A percentile compares a stretch with the other conserved stretches of the same genome.
These are phyloP conservation scores for Nesometra sesokonis DNA, from an alignment of 35 echinoderm and acorn worm genomes.

Conservation along the genomic window DNA sequence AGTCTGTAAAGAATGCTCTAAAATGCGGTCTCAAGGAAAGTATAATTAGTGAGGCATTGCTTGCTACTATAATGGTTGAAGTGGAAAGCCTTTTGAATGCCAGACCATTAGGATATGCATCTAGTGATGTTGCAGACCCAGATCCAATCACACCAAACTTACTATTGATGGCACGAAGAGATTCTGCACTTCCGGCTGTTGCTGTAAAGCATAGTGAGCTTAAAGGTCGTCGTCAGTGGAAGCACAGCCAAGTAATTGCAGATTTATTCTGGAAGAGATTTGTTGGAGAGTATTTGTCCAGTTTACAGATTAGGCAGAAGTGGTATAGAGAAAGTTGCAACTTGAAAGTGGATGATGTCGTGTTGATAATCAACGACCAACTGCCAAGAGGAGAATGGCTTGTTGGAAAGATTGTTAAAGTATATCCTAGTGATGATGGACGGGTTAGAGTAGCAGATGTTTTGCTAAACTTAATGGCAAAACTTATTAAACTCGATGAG, in stretches of 20 bases:
- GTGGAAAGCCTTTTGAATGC: neutral
- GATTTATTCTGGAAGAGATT: conserved; percentile 43
- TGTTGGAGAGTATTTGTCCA: conserved; percentile 20
- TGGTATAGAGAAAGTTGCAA: conserved; percentile 14
- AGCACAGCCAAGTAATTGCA: neutral
- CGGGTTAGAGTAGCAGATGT: conserved; percentile 36
- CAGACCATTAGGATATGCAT: neutral
- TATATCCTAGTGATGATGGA: conserved; percentile 25
- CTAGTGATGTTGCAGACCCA: conserved; percentile 4
- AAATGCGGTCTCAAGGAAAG: neutral
- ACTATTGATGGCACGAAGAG: neutral
- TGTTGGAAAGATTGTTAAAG: conserved; percentile 10
- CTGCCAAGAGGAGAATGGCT: conserved; percentile 21
- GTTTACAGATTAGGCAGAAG: conserved; percentile 18
- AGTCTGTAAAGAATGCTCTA: neutral
- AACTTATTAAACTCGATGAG: conserved; percentile 15
- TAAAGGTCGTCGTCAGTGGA: neutral
- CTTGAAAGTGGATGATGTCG: conserved; percentile 6
- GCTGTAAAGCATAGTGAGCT: neutral
- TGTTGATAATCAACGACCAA: conserved; percentile 19
- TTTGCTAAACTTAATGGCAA: conserved; percentile 11
- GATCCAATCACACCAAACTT: conserved; percentile 5
- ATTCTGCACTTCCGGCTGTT: neutral
- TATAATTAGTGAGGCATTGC: neutral
- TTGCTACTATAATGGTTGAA: neutral